phyloP scores from a whole-genome alignment of 2,113 vertebrate genomes.

The Gobius niger region DNA sequence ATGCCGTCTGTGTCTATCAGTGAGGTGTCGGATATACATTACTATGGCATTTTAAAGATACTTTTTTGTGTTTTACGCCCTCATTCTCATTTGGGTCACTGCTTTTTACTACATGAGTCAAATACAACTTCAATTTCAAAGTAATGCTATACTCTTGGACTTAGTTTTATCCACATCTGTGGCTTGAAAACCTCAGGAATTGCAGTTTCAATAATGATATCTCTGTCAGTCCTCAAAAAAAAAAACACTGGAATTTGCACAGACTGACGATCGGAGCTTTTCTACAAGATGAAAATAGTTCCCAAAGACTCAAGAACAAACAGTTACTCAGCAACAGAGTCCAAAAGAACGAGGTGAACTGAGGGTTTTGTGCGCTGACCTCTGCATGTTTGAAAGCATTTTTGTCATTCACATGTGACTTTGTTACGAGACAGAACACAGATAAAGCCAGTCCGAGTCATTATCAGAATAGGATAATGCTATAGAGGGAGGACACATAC shows the following conservation, averaged over 20 bases:
- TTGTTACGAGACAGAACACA: constrained; percentile 46
- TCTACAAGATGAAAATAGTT: constrained; percentile 38
- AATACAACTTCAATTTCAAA: no score
- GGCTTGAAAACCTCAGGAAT: constrained; percentile 53
- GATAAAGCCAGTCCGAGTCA: constrained; percentile 24
- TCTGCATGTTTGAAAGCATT: constrained; percentile 40
- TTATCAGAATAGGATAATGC: constrained; percentile 25
- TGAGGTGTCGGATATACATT: no score
- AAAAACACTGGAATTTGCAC: constrained; percentile 45
- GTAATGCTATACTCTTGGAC: no score
- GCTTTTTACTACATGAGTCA: no score
- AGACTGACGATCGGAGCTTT: constrained; percentile 37
- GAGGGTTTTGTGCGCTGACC: constrained; percentile 42
- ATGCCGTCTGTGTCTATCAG: no score
- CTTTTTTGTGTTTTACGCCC: no score
- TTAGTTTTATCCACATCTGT: no score
- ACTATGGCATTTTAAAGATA: no score
- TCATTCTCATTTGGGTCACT: no score
- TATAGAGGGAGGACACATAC: constrained; percentile 4
- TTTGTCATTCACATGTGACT: constrained; percentile 38
- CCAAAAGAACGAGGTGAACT: constrained; percentile 42
- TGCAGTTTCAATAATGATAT: constrained; percentile 39
- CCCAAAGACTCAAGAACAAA: constrained; percentile 32
- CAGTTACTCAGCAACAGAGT: constrained; percentile 57
- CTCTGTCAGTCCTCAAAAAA: constrained; percentile 2